A percentile compares a stretch with the other conserved stretches of the same genome.
phyloP scores from a whole-genome alignment of 2,888 invertebrate genomes.

The Pteria penguin region DNA sequence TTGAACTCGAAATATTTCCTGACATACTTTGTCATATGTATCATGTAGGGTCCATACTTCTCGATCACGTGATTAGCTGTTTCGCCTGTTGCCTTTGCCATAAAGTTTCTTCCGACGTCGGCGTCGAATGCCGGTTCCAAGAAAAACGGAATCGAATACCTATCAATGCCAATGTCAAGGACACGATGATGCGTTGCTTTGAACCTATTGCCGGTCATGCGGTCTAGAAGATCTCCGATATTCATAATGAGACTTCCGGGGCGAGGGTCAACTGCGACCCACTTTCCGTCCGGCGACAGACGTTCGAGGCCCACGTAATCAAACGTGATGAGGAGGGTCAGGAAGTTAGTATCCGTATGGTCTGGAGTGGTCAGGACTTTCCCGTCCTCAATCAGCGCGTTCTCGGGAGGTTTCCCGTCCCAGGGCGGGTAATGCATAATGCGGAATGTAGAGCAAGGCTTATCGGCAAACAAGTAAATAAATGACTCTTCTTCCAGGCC shows the following conservation, averaged over 20 bases:
- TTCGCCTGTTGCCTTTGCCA: slow-evolving; percentile 47
- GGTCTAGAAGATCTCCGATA: slow-evolving; percentile 61
- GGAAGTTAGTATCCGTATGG: slow-evolving; percentile 61
- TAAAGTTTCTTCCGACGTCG: slow-evolving; percentile 56
- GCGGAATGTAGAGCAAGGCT: slow-evolving; percentile 59
- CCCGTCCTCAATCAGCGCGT: slow-evolving; percentile 52
- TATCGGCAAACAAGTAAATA: slow-evolving; percentile 55
- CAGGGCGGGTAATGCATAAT: slow-evolving; percentile 65
- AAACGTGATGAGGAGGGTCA: slow-evolving; percentile 57
- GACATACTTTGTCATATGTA: slow-evolving; percentile 48
- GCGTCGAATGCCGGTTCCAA: slow-evolving; percentile 59
- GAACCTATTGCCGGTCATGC: slow-evolving; percentile 60
- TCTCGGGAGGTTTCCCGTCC: slow-evolving; percentile 45
- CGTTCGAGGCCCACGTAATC: slow-evolving; percentile 58
- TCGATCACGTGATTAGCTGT: slow-evolving; percentile 43
- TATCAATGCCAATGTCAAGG: slow-evolving; percentile 56
- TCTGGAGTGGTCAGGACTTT: slow-evolving; percentile 55
- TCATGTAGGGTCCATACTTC: slow-evolving; percentile 50
- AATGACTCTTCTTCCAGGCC: slow-evolving; percentile 58
- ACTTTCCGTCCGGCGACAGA: slow-evolving; percentile 42
- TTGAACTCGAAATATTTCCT: slow-evolving; percentile 54
- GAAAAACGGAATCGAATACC: slow-evolving; percentile 63
- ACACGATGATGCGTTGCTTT: slow-evolving; percentile 64
- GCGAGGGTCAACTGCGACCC: slow-evolving; percentile 57
- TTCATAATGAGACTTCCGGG: slow-evolving; percentile 63